These are phyloP conservation scores for Rhynchonycteris naso DNA, from an alignment of 2,797 vertebrate genomes.

Conservation along the genomic window DNA sequence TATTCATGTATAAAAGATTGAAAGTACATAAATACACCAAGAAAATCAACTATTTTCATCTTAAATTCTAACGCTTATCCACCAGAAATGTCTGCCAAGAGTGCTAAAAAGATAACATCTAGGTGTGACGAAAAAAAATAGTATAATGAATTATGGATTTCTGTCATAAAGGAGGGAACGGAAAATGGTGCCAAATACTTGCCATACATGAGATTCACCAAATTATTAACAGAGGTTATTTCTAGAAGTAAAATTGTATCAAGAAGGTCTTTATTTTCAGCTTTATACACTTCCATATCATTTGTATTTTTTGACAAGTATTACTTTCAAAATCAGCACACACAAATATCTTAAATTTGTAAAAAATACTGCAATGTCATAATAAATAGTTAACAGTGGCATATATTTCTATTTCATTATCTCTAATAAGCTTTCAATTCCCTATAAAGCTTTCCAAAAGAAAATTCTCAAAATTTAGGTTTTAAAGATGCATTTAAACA, in stretches of 20 bases:
- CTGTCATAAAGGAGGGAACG: not conserved
- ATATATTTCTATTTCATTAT: constrained; percentile 33
- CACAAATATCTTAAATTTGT: constrained; percentile 4
- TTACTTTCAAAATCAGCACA: constrained; percentile 49
- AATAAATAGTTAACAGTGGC: not conserved
- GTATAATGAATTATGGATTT: not conserved
- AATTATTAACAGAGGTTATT: not conserved
- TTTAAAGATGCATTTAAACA: constrained; percentile 20
- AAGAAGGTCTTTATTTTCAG: constrained; percentile 32
- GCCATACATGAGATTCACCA: not conserved
- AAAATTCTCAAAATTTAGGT: constrained; percentile 43
- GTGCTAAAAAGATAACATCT: not conserved
- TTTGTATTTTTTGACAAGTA: not conserved
- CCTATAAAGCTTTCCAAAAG: constrained; percentile 23
- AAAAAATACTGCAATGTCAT: constrained; percentile 26
- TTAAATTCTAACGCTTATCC: not conserved
- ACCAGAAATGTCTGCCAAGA: constrained; percentile 19
- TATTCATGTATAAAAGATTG: not conserved
- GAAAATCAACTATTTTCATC: not conserved
- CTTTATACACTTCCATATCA: not conserved
- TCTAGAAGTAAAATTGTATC: not conserved
- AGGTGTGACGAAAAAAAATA: not conserved
- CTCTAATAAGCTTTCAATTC: constrained; percentile 25
- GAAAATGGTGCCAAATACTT: not conserved
- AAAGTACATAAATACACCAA: not conserved